A percentile compares a stretch with the other conserved stretches of the same genome.
These are phyloP conservation scores for Metaphire vulgaris DNA, from an alignment of 1,140 invertebrate genomes.

Conservation along the genomic window DNA sequence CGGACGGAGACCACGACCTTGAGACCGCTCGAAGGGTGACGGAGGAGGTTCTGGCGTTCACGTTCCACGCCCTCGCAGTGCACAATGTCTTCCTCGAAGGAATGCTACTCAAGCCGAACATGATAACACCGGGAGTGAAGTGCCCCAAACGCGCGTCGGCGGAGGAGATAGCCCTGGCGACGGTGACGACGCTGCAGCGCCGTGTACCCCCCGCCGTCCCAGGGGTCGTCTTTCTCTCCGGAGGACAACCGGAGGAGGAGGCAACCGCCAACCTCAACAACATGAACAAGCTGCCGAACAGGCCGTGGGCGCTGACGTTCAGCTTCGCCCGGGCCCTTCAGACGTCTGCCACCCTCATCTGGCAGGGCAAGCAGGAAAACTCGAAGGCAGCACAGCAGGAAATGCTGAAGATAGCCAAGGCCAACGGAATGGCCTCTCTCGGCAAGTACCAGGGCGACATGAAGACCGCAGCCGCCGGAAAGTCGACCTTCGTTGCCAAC, in stretches of 20 bases:
- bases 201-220: slow-evolving; percentile 15
- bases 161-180: slow-evolving; percentile 71
- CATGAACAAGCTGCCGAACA: slow-evolving; percentile 74
- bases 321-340: slow-evolving; percentile 80
- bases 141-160: slow-evolving; percentile 64
- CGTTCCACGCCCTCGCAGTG: slow-evolving; percentile 92
- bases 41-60: slow-evolving; percentile 74
- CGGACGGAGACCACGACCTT: slow-evolving; percentile 85
- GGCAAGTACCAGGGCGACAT: slow-evolving; percentile 75
- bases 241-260: slow-evolving; percentile 93
- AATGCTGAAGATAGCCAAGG: slow-evolving; percentile 75
- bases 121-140: slow-evolving; percentile 81
- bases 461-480: slow-evolving; percentile 62
- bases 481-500: slow-evolving; percentile 74
- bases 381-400: slow-evolving; percentile 73
- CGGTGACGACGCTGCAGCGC: slow-evolving; percentile 73
- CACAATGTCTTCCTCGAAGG: slow-evolving; percentile 96
- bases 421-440: slow-evolving; percentile 68
- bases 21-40: slow-evolving; percentile 68
- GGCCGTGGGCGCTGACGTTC: slow-evolving; percentile 92
- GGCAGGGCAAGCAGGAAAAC: slow-evolving; percentile 84
- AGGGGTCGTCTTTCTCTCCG: slow-evolving; percentile 86
- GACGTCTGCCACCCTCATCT: slow-evolving; percentile 84
- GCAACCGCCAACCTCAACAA: slow-evolving; percentile 88
- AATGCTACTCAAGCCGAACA: slow-evolving; percentile 95